Evolutionary conservation across 2,797 vertebrate species (phyloP).

Genomic region (Rhabdophis nuchalis): DNA sequence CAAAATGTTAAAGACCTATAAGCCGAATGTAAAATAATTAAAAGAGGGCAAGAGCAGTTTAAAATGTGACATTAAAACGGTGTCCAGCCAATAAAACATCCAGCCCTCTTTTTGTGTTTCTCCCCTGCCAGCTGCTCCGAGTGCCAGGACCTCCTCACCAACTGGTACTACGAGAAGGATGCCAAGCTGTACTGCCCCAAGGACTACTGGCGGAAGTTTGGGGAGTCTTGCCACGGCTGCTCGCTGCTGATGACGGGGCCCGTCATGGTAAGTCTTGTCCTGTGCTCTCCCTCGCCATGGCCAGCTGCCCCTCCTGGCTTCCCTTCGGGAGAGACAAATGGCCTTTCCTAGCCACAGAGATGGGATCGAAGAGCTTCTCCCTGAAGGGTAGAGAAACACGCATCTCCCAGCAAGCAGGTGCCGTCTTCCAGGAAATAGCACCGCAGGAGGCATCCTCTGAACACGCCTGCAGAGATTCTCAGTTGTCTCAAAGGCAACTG

Average conservation of each 20-base stretch:
- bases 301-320: not conserved
- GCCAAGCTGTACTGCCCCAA: conserved; percentile 90
- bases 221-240: conserved; percentile 92
- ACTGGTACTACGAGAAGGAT: conserved; percentile 94
- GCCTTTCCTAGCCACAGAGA: not conserved
- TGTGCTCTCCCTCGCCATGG: not conserved
- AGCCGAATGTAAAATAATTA: not conserved
- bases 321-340: not conserved
- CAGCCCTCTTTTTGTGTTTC: conserved; percentile 16
- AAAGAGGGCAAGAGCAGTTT: not conserved
- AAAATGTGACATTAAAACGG: not conserved
- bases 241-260: conserved; percentile 95
- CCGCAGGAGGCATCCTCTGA: not conserved
- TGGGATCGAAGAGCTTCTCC: not conserved
- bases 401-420: not conserved
- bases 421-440: not conserved
- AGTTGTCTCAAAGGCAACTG: not conserved
- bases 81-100: not conserved
- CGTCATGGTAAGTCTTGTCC: conserved; percentile 80
- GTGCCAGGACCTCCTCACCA: conserved; percentile 88
- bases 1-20: not conserved
- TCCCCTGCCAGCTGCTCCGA: conserved; percentile 82
- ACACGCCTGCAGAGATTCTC: not conserved
- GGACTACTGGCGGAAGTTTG: conserved; percentile 94
- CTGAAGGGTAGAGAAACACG: accelerated